Base-by-base conservation (phyloP, 2,888 invertebrate genomes). In the Thyatira batis region DNA sequence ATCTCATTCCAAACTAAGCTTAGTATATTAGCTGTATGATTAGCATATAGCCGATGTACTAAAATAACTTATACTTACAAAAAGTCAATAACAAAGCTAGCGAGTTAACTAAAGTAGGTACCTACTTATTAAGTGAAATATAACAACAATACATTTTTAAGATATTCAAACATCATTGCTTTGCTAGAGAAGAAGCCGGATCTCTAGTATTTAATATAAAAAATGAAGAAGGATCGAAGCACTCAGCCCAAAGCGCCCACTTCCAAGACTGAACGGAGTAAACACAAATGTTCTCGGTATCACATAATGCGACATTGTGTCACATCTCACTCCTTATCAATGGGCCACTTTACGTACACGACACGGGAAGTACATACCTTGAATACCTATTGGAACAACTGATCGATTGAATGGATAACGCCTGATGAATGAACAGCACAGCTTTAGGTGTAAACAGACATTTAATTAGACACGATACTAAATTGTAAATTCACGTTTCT, bases 221-320 rank as follows among this genome's bases (percentile, higher is more conserved):
- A n/a, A n/a, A n/a, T n/a, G n/a, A 1, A 5, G 8, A 39, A 17
- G 39, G 39, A 39, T 39, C 39, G 8, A 39, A 39, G 0, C 39
- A 39, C 39, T 39, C 39, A 8, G 39, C 17, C 17, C 17, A 39
- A 27, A 48, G 28, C 28, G 28, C 20, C 23, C 28, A n/a, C 27
- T 13, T 48, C 9, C 48, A 27, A 56, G 62, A 48, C 48, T 51
- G 51, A 52, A 52, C 52, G 57, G 55, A 59, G 72, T 67, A 70
- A 76, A 75, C 77, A 74, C 45, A 27, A n/a, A n/a, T 46, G 54
- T 78, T 77, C 78, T 58, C 52, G 60, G 77, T 76, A 78, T 49
- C 53, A 53, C 60, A 77, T 70, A 78, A 76, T 76, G 69, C 54
- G 44, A 63, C 73, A 78, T 78, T 78, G 78, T 78, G 58, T 55